Conservation (phyloP, 2,888 invertebrate species). For the Tinea trinotella region DNA sequence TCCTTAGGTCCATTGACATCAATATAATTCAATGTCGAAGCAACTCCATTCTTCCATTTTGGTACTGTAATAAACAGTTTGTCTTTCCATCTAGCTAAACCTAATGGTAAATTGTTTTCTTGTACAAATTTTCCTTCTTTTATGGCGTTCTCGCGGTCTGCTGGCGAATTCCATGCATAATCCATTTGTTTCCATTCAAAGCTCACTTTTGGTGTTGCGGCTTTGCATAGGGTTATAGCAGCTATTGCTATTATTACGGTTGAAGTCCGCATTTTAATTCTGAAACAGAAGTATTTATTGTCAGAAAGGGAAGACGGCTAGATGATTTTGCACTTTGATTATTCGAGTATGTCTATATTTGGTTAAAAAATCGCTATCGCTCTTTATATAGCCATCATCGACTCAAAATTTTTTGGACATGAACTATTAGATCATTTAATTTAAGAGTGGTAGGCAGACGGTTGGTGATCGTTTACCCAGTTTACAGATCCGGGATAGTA, state of each 20-base stretch:
- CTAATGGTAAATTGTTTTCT: slow-evolving; percentile 79
- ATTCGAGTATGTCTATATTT: background rate
- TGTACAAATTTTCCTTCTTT: slow-evolving; percentile 73
- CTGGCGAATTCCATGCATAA: slow-evolving; percentile 76
- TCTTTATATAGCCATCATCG: too few species aligned
- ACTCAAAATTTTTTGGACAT: too few species aligned
- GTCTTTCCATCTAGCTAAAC: slow-evolving; percentile 79
- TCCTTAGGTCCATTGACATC: slow-evolving; percentile 77
- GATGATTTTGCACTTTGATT: background rate
- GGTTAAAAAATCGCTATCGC: too few species aligned
- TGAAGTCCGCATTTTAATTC: slow-evolving; percentile 34
- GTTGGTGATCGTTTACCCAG: too few species aligned
- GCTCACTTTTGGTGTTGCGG: slow-evolving; percentile 71
- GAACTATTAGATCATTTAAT: too few species aligned
- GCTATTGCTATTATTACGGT: slow-evolving; percentile 32
- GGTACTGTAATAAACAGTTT: slow-evolving; percentile 81
- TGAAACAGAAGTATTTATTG: slow-evolving; percentile 18
- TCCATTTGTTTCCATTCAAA: slow-evolving; percentile 81
- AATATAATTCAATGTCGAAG: slow-evolving; percentile 78
- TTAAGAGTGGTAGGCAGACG: too few species aligned
- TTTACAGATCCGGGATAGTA: too few species aligned
- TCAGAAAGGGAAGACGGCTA: too few species aligned
- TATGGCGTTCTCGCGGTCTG: slow-evolving; percentile 74
- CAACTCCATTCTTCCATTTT: slow-evolving; percentile 80
- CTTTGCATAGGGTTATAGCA: slow-evolving; percentile 39